Evolutionary conservation across 1,140 invertebrate genomes (phyloP).

Genomic region (Tribolium castaneum): DNA sequence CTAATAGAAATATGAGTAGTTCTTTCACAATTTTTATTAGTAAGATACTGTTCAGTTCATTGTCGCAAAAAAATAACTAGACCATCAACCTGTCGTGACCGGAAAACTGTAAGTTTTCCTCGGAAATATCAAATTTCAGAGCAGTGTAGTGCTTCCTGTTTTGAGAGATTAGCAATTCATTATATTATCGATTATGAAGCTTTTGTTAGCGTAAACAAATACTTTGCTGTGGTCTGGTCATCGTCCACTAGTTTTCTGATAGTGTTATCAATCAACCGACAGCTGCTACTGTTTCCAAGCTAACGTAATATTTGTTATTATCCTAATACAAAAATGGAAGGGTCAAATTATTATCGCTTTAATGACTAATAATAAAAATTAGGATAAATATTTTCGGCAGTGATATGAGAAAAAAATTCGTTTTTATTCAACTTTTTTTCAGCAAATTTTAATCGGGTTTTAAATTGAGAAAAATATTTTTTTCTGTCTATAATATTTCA

Average conservation of each 20-base stretch:
- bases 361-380: neutral
- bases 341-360: slow-evolving; percentile 1
- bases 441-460: no score
- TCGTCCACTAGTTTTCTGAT: neutral
- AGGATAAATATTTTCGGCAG: neutral
- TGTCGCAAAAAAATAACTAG: no score
- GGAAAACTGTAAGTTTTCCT: neutral
- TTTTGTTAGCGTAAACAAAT: neutral
- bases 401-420: no score
- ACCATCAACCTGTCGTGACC: no score
- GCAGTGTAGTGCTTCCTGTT: neutral
- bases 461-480: no score
- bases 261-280: slow-evolving; percentile 6
- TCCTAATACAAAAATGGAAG: neutral
- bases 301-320: neutral
- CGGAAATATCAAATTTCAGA: neutral
- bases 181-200: neutral
- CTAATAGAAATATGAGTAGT: no score
- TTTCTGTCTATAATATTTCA: no score
- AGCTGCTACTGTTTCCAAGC: neutral
- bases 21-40: no score
- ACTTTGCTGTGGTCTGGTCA: slow-evolving; percentile 12
- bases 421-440: no score
- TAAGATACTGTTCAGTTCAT: no score
- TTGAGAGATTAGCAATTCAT: neutral